A percentile compares a stretch with the other conserved stretches of the same genome.
Conservation (phyloP, 1,140 invertebrate species). For the Trichonephila clavipes region DNA sequence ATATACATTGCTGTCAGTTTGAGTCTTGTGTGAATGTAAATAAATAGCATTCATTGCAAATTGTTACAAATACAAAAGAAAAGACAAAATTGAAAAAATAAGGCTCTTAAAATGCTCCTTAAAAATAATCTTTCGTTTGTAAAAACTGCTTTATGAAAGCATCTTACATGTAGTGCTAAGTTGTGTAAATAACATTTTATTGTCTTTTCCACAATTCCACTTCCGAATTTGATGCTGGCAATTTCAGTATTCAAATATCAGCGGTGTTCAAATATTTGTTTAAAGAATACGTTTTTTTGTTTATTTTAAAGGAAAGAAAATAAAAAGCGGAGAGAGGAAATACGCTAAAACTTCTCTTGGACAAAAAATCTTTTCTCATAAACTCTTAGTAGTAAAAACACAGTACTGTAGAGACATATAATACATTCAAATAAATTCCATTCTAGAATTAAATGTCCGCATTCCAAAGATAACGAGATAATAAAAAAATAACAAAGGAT, state of each 20-base stretch:
- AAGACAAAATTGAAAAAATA: neutral
- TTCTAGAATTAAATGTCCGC: slow-evolving; percentile 30
- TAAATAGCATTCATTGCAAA: too few relatives aligned
- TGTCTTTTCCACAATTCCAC: neutral
- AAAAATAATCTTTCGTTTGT: neutral
- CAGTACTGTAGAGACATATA: neutral
- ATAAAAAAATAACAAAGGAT: slow-evolving; percentile 14
- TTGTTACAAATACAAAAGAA: too few relatives aligned
- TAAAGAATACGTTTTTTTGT: neutral
- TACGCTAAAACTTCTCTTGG: too few relatives aligned
- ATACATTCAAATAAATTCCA: slow-evolving; percentile 42
- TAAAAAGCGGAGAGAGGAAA: too few relatives aligned
- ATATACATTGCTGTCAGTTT: too few relatives aligned
- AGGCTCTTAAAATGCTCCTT: too few relatives aligned
- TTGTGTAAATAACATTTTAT: neutral
- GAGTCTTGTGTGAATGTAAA: too few relatives aligned
- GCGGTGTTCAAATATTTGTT: slow-evolving; percentile 2
- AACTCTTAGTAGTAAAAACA: neutral
- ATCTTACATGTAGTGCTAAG: neutral
- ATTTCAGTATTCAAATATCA: slow-evolving; percentile 6
- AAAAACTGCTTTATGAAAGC: neutral
- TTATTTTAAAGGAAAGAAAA: too few relatives aligned
- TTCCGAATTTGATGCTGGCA: neutral
- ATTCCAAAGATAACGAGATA: slow-evolving; percentile 23
- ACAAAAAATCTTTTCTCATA: neutral